Conservation (phyloP, 2,113 vertebrate species). For the Oreochromis spilurus region DNA sequence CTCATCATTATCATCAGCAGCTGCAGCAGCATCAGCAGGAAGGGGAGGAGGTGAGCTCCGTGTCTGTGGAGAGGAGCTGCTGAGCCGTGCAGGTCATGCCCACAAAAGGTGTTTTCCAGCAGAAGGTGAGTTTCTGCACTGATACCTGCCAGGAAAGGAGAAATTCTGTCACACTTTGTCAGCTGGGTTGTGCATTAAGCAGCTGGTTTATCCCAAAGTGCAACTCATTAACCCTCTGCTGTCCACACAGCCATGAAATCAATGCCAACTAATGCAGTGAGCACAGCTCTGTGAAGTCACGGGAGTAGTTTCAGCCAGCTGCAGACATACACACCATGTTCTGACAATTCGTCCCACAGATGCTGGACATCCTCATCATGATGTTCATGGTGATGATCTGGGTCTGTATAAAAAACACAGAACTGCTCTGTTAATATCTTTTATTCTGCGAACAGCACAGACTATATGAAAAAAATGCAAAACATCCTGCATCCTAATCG, state of each 20-base stretch:
- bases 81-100: conserved; percentile 49
- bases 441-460: neutral
- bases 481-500: neutral
- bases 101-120: conserved; percentile 70
- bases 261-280: conserved; percentile 1
- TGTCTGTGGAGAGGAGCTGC: conserved; percentile 5
- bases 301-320: neutral
- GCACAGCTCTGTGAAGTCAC: neutral
- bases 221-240: neutral
- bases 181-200: neutral
- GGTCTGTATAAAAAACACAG: conserved; percentile 20
- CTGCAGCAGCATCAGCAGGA: conserved; percentile 28
- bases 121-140: conserved; percentile 68
- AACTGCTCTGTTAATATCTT: neutral
- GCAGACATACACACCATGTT: conserved; percentile 56
- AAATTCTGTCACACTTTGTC: neutral
- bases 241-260: neutral
- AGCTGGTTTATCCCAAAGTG: neutral
- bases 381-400: conserved; percentile 31
- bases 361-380: conserved; percentile 54
- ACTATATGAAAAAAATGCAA: neutral
- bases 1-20: neutral
- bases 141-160: conserved; percentile 51
- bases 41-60: neutral
- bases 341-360: conserved; percentile 73